phyloP scores from a whole-genome alignment of 2,888 invertebrate species.

The Drosophila robusta region DNA sequence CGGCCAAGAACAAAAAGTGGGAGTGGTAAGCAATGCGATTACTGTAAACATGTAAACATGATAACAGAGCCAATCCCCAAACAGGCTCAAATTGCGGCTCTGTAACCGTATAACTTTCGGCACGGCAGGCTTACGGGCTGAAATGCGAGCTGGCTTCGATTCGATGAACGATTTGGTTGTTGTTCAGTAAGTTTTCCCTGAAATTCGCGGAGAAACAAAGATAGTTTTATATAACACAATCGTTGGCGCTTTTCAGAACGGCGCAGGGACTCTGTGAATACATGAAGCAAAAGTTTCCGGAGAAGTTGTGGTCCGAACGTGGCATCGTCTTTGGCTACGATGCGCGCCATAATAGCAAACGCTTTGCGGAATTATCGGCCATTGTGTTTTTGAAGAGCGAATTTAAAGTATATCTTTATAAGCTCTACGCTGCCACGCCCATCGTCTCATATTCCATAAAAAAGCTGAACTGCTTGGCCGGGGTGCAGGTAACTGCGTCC shows the following conservation, averaged over 20 bases:
- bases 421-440: slow-evolving; percentile 94
- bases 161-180: slow-evolving; percentile 99
- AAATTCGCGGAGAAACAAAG: too few species aligned
- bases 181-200: slow-evolving; percentile 87
- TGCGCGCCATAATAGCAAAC: slow-evolving; percentile 95
- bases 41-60: neutral
- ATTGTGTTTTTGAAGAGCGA: slow-evolving; percentile 91
- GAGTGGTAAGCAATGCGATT: slow-evolving; percentile 61
- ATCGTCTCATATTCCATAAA: slow-evolving; percentile 95
- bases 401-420: slow-evolving; percentile 93
- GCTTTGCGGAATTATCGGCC: slow-evolving; percentile 92
- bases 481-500: slow-evolving; percentile 97
- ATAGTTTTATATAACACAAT: too few species aligned
- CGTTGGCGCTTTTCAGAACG: slow-evolving; percentile 85
- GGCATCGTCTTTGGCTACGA: slow-evolving; percentile 97
- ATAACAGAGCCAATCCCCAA: neutral
- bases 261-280: slow-evolving; percentile 95
- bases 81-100: slow-evolving; percentile 87
- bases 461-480: slow-evolving; percentile 91
- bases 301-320: slow-evolving; percentile 85
- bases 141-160: slow-evolving; percentile 96
- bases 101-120: slow-evolving; percentile 92
- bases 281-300: slow-evolving; percentile 87
- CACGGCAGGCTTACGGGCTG: slow-evolving; percentile 96
- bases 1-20: slow-evolving; percentile 87